Conservation (phyloP, 2,113 vertebrate species). For the Notechis scutatus region DNA sequence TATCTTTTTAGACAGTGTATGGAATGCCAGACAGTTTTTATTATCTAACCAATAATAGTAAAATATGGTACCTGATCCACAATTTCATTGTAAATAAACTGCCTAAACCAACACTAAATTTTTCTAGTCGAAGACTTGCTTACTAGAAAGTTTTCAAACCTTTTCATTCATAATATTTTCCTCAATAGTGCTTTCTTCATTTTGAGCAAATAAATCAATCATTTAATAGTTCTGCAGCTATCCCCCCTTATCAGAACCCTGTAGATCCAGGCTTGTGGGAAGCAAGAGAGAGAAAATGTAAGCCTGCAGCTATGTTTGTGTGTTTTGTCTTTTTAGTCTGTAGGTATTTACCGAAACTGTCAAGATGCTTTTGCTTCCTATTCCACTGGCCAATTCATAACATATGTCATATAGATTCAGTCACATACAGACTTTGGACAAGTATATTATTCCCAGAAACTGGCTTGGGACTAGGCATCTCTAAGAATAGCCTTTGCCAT, state of each 20-base stretch:
- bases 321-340: neutral
- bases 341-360: neutral
- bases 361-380: neutral
- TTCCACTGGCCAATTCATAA: neutral
- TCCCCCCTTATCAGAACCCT: neutral
- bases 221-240: neutral
- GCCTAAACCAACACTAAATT: conserved; percentile 6
- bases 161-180: neutral
- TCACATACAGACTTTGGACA: neutral
- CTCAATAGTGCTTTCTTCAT: neutral
- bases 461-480: neutral
- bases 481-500: neutral
- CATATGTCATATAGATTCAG: neutral
- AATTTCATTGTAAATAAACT: neutral
- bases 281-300: neutral
- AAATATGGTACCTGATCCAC: neutral
- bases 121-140: neutral
- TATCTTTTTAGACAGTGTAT: neutral
- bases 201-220: neutral
- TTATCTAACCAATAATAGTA: neutral
- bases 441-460: neutral
- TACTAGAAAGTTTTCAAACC: conserved; percentile 2
- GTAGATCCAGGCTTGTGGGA: neutral
- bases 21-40: conserved; percentile 14
- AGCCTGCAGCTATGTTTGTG: neutral